Base-by-base conservation (phyloP, 2,888 invertebrate species). In the Cyclophora albipunctata region DNA sequence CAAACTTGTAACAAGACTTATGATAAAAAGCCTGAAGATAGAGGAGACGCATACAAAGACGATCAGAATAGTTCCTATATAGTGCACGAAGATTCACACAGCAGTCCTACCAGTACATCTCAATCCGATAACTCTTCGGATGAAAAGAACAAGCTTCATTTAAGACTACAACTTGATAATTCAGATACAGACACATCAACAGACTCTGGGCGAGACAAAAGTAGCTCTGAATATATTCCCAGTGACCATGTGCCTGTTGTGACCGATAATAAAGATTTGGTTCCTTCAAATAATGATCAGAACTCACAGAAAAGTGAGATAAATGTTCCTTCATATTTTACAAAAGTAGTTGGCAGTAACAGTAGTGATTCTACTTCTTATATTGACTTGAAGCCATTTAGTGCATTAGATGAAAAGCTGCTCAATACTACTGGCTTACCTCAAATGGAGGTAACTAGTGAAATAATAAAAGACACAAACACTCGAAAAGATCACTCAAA, bases 181-280 rank as follows among this genome's bases (percentile, higher is more conserved):
- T 88, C 87, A 0, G 88, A 88, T 50, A 88, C 87, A 5, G 88
- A 88, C 49, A 85, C 87, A n/a, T 86, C 88, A 3, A 83, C 81
- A 64, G 87, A 85, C 53, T 87, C 84, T 3, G 68, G 74, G 3
- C 73, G 78, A 58, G 85, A 84, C 7, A 85, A 82, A 64, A 78
- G 79, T 50, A 75, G 80, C 58, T 87, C 87, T 33, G 88, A 87
- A 65, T 88, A 88, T 63, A 76, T 86, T 54, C 81, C 85, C 5
- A 84, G 76, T 66, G 77, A 81, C 48, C 80, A 84, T 59, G 71
- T 82, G 49, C 59, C 49, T 34, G 63, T 66, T 50, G 53, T 64
- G 40, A 63, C 62, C 41, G 69, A 54, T 46, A 61, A 55, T 40
- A 54, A 52, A 50, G 34, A 51, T 50, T 35, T 50, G 0, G 34